Percentiles rank a stretch among this genome's conserved stretches.
These are phyloP conservation scores for Lasiurus borealis DNA, from an alignment of 2,113 vertebrate species.

Conservation along the genomic window DNA sequence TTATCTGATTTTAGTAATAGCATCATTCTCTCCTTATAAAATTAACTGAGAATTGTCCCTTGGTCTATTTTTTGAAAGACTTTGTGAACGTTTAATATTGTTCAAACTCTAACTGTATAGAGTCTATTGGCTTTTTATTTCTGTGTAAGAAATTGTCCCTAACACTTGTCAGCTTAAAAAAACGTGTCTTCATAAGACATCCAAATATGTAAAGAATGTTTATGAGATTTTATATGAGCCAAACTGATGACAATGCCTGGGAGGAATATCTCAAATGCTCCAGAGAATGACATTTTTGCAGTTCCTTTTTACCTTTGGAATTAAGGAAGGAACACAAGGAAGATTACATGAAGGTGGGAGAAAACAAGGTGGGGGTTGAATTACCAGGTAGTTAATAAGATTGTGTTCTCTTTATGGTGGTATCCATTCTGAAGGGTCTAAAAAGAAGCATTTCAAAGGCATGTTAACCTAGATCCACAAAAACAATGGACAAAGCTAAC, in stretches of 20 bases:
- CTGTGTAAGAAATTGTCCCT: constrained; percentile 26
- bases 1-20: constrained; percentile 34
- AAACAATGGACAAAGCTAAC: background rate
- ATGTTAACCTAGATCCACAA: background rate
- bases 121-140: constrained; percentile 48
- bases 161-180: constrained; percentile 16
- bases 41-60: constrained; percentile 15
- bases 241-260: background rate
- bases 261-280: background rate
- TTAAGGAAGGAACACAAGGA: background rate
- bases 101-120: background rate
- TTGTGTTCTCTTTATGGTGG: background rate
- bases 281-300: background rate
- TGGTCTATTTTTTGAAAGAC: constrained; percentile 42
- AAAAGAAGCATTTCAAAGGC: background rate
- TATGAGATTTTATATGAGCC: background rate
- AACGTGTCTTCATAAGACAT: background rate
- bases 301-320: background rate
- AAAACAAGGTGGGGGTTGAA: background rate
- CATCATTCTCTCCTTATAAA: constrained; percentile 16
- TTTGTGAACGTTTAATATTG: background rate
- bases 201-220: background rate
- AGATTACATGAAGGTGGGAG: background rate
- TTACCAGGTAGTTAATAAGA: background rate
- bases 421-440: background rate